Evolutionary conservation across 2,888 invertebrate genomes (phyloP).

Genomic region (Spatulosminthurus flaviceps): DNA sequence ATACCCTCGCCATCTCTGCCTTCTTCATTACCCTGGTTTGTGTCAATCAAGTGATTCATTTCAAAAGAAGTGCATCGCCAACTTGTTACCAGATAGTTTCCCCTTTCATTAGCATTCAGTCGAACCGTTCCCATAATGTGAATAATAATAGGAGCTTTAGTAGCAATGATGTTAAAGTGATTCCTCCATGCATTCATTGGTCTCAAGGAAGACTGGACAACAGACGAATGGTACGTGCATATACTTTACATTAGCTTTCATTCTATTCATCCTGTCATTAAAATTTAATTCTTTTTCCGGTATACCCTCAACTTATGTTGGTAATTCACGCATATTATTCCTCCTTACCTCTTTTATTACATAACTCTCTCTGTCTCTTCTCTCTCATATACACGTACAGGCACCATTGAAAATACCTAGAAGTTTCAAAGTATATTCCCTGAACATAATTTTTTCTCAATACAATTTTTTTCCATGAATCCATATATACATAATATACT

Average conservation of each 20-base stretch:
- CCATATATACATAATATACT: no score
- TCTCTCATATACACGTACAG: no score
- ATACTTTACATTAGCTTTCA: neutral
- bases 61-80: slow-evolving; percentile 52
- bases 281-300: neutral
- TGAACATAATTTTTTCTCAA: no score
- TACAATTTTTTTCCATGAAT: no score
- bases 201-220: slow-evolving; percentile 61
- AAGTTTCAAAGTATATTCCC: no score
- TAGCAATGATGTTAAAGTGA: slow-evolving; percentile 49
- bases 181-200: slow-evolving; percentile 60
- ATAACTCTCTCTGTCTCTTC: no score
- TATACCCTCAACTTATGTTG: neutral
- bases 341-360: no score
- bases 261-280: slow-evolving; percentile 5
- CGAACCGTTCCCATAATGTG: slow-evolving; percentile 42
- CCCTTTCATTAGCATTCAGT: slow-evolving; percentile 51
- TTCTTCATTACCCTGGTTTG: slow-evolving; percentile 57
- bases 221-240: slow-evolving; percentile 57
- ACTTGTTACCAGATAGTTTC: slow-evolving; percentile 60
- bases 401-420: no score
- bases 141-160: slow-evolving; percentile 44
- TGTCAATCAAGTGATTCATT: slow-evolving; percentile 62
- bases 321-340: no score
- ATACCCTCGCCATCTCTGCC: slow-evolving; percentile 55